Conservation (phyloP, 2,888 invertebrate species). For the Meiosimyza decipiens region DNA sequence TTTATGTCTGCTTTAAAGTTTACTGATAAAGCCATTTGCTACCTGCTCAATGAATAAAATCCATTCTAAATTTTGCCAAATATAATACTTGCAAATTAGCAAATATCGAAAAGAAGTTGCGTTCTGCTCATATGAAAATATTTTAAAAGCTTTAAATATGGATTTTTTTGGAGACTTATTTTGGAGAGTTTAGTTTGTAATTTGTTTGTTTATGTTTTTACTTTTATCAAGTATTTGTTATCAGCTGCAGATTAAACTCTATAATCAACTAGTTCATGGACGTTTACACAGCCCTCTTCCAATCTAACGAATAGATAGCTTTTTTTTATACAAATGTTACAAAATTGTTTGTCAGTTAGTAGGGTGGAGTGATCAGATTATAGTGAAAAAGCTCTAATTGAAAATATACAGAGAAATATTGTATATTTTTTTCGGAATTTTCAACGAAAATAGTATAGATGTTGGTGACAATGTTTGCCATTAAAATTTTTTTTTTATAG, state of each 20-base stretch:
- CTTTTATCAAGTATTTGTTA: constrained; percentile 9
- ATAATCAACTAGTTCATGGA: constrained; percentile 26
- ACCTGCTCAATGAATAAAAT: constrained; percentile 40
- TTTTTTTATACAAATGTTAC: no score
- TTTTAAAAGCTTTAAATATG: not conserved
- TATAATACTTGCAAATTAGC: not conserved
- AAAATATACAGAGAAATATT: no score
- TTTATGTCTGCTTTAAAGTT: not conserved
- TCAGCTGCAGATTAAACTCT: constrained; percentile 13
- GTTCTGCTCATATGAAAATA: not conserved
- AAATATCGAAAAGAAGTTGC: not conserved
- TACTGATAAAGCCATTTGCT: constrained; percentile 39
- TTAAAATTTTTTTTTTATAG: no score
- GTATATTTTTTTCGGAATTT: no score
- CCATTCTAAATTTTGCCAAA: not conserved
- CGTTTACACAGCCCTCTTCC: not conserved
- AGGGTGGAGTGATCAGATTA: no score
- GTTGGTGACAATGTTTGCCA: no score
- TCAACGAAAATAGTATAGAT: no score
- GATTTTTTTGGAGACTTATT: not conserved
- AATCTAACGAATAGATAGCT: no score
- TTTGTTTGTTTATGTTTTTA: constrained; percentile 11
- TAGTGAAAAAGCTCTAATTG: no score
- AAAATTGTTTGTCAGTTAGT: no score
- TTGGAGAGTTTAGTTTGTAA: constrained; percentile 3